Evolutionary conservation across 2,113 vertebrate genomes (phyloP).

Genomic region (Rhagologus leucostigma): DNA sequence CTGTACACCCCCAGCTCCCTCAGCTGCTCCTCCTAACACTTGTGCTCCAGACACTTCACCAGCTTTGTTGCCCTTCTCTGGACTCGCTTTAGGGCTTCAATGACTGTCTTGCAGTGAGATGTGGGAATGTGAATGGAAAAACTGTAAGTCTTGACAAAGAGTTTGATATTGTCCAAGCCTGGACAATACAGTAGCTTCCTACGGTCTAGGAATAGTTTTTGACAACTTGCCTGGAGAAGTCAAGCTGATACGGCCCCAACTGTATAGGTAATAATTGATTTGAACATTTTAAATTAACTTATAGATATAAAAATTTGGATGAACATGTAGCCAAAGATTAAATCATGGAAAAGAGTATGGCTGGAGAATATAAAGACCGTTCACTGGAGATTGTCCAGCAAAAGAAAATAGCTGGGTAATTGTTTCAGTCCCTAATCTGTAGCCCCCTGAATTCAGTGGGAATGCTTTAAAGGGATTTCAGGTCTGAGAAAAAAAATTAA

Average conservation of each 20-base stretch:
- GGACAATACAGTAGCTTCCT: neutral
- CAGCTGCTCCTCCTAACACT: neutral
- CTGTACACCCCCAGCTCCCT: neutral
- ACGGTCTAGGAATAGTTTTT: neutral
- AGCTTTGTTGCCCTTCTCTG: neutral
- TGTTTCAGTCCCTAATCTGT: neutral
- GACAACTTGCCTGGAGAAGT: neutral
- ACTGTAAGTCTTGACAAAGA: neutral
- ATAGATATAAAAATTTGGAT: neutral
- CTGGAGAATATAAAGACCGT: neutral
- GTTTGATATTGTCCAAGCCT: neutral
- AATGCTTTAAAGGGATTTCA: neutral
- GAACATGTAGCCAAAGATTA: neutral
- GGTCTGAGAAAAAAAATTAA: neutral
- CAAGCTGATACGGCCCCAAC: neutral
- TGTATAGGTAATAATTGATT: neutral
- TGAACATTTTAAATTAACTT: neutral
- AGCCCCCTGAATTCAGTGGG: neutral
- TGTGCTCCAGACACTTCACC: neutral
- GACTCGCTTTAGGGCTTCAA: rapidly evolving
- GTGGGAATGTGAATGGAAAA: neutral
- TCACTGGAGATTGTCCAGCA: neutral
- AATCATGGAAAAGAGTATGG: neutral
- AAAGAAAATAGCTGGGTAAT: neutral
- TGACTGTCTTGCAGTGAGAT: neutral